Conservation (phyloP, 2,797 vertebrate species). For the Chanos chanos region DNA sequence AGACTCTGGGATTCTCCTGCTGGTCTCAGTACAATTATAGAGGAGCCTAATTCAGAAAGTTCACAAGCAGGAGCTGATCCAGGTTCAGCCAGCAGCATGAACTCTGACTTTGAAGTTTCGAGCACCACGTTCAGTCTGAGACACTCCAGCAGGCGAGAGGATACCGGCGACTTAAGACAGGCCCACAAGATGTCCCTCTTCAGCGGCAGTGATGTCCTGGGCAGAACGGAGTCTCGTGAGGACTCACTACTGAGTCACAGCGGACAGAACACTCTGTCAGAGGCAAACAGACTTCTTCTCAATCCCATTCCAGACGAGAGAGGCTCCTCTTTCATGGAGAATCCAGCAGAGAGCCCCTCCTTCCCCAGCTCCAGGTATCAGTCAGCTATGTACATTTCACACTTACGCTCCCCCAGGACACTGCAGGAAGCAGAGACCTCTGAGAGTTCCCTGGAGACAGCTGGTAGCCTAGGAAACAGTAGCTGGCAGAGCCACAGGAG, state of each 20-base stretch:
- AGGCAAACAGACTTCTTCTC: not conserved
- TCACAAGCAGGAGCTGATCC: not conserved
- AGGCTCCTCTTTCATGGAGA: not conserved
- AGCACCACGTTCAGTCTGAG: conserved; percentile 66
- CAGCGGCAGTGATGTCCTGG: conserved; percentile 9
- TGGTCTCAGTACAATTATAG: conserved; percentile 10
- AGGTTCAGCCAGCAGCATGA: conserved; percentile 50
- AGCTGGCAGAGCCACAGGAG: conserved; percentile 38
- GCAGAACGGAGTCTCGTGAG: not conserved
- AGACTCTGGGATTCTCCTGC: conserved; percentile 40
- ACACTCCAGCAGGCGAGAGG: not conserved
- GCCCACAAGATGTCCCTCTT: conserved; percentile 75
- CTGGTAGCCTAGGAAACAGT: conserved; percentile 26
- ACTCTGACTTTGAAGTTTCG: conserved; percentile 50
- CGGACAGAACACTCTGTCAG: not conserved
- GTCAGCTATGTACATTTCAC: not conserved
- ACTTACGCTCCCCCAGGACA: conserved; percentile 17
- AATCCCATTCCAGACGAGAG: not conserved
- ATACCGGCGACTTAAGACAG: conserved; percentile 52
- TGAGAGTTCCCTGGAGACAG: conserved; percentile 30
- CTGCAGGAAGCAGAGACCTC: conserved; percentile 6
- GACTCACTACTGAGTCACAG: not conserved
- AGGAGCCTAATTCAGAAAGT: conserved; percentile 23
- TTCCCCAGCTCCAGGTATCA: not conserved
- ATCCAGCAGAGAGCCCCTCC: conserved; percentile 19